Base-by-base conservation (phyloP, 1,140 invertebrate genomes). In the Holotrichia oblita region DNA sequence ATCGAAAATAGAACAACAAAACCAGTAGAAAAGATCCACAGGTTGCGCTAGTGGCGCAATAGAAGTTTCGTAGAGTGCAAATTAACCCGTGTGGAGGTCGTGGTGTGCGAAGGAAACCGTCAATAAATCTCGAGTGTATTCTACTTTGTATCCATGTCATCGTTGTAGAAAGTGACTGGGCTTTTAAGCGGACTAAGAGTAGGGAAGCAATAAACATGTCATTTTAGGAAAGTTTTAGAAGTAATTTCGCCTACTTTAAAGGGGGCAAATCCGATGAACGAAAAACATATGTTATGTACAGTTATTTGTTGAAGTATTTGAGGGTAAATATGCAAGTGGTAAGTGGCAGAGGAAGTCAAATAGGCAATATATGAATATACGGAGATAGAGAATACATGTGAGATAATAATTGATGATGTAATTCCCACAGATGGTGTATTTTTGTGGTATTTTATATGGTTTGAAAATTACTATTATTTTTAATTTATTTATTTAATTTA, bases 191-290 rank as follows among this genome's bases (percentile, higher is more conserved):
- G 44, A 48, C 44, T 2, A 1, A 14, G 61, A 24, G 27, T 12
- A 24, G 61, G 61, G 22, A 69, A 27, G 61, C 61, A 69, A 69
- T 69, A 69, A 69, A 69, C 61, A 69, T 69, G 61, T 69, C 61
- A 34, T 69, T 69, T 69, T 69, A 69, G 17, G 22, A 34, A 34
- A 69, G 20, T 24, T 24, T 69, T 9, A 34, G 27, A 27, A 69
- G 61, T 69, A 7, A 10, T 69, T 69, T 69, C 27, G 61, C 20
- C 61, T 69, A 24, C 61, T 69, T 9, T 24, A 69, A 69, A 69
- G 22, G 61, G 61, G 24, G 12, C 61, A 69, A 69, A 69, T 69
- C 61, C 17, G 22, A 69, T 3, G 48, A 69, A 22, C 27, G 61
- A 22, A 69, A 27, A 22, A 69, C 22, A 22, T 22, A 6, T 27